Evolutionary conservation across 2,888 invertebrate species (phyloP).

Genomic region (Spilarctia lutea): DNA sequence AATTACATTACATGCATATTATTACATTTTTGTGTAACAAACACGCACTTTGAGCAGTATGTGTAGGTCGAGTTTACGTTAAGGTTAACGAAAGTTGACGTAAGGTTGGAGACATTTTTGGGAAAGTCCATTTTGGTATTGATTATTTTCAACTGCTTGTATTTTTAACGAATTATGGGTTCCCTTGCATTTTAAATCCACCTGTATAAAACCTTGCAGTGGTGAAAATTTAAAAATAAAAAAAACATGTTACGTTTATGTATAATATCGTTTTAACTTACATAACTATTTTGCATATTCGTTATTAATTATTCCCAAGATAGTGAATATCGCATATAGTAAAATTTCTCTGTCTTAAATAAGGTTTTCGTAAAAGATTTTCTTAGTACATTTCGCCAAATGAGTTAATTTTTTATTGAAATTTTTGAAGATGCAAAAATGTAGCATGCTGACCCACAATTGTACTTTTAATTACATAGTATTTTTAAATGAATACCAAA

Average conservation of each 20-base stretch:
- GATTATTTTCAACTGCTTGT: background rate
- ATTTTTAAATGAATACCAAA: background rate
- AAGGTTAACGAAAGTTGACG: background rate
- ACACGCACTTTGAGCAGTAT: background rate
- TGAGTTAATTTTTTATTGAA: too few species aligned
- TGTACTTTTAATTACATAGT: background rate
- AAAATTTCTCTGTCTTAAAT: too few species aligned
- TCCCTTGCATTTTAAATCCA: background rate
- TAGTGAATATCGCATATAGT: rapidly evolving
- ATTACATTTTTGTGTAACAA: slow-evolving; percentile 10
- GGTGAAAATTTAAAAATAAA: too few species aligned
- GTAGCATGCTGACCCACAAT: too few species aligned
- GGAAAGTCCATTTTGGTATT: slow-evolving; percentile 1
- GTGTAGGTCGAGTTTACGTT: background rate
- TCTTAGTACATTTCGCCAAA: too few species aligned
- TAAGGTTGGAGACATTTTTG: background rate
- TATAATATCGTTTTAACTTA: too few species aligned
- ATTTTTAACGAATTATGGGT: background rate
- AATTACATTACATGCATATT: slow-evolving; percentile 13
- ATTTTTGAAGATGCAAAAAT: too few species aligned
- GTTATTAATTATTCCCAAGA: too few species aligned
- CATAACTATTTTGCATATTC: too few species aligned
- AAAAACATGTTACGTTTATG: too few species aligned
- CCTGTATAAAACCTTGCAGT: too few species aligned
- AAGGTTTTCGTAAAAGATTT: too few species aligned